Base-by-base conservation (phyloP, 2,113 vertebrate genomes). In the Rhabdomys dilectus region DNA sequence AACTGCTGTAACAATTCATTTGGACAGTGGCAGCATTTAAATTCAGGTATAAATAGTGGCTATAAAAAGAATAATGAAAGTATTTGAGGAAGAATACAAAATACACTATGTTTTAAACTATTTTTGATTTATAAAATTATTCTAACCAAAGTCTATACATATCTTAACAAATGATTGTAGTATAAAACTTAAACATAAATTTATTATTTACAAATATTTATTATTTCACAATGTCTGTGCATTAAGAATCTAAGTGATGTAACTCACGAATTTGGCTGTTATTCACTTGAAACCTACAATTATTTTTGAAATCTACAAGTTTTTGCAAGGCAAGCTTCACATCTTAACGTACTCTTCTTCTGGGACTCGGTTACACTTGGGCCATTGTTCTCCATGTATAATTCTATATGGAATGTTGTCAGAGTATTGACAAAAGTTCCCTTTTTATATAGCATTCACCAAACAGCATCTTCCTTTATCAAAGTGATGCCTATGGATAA, bases 1-100 rank as follows among this genome's bases (percentile, higher is more conserved):
- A 95, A 56, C 64, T 88, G 17, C 3, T 60, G 77, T 39, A 89
- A n/a, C 29, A 95, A 86, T 87, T 91, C 24, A 85, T 48, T 78
- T 92, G 36, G 92, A 94, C 92, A 96, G 72, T 89, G 36, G 72
- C 29, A 89, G 6, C 4, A 82, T 91, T 94, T 96, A 82, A 94
- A 77, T 36, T 84, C n/a, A 94, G 31, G 12, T 87, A 78, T 76
- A 77, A 96, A 85, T 2, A 31, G 22, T 75, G 70, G 15, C 56
- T 78, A 89, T 72, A 39, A 68, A 66, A 80, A 92, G 19, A 11
- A 70, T 86, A 73, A 11, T 8, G 85, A 56, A 89, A 26, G 5
- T 29, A 77, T 66, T 91, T 66, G 48, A 81, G 16, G 81, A 5
- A 91, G 19, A 17, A 88, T 70, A 56, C 90, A 91, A 60, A 92